Evolutionary conservation across 1,140 invertebrate species (phyloP).

Genomic region (Calliopsis andreniformis): DNA sequence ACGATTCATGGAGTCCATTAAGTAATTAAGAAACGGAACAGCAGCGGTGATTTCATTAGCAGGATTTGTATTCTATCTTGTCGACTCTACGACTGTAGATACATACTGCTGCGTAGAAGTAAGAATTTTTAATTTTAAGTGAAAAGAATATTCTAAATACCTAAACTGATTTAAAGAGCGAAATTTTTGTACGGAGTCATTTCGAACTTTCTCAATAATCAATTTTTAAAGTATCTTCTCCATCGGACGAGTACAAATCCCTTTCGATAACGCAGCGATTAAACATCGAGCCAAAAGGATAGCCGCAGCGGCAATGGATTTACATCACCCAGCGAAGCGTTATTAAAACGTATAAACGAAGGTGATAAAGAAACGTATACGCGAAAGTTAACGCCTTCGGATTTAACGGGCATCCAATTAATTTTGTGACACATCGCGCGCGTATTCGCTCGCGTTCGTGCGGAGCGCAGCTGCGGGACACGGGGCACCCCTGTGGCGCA

Average conservation of each 20-base stretch:
- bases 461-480: conserved; percentile 51
- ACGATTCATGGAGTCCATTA: neutral
- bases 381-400: conserved; percentile 60
- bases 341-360: conserved; percentile 60
- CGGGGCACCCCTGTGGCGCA: conserved; percentile 58
- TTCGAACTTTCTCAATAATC: no score
- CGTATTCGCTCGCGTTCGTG: conserved; percentile 40
- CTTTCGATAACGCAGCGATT: conserved; percentile 28
- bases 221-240: no score
- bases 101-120: no score
- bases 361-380: conserved; percentile 56
- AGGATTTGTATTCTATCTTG: no score
- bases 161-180: no score
- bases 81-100: no score
- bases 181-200: no score
- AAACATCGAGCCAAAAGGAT: conserved; percentile 16
- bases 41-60: no score
- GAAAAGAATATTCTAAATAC: no score
- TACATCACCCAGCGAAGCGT: conserved; percentile 40
- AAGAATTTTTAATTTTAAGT: no score
- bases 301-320: conserved; percentile 3
- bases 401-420: conserved; percentile 66
- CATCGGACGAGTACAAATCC: no score
- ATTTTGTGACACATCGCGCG: conserved; percentile 59
- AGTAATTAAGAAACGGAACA: neutral